phyloP scores from a whole-genome alignment of 1,140 invertebrate species.

The Polypedilum pembai region DNA sequence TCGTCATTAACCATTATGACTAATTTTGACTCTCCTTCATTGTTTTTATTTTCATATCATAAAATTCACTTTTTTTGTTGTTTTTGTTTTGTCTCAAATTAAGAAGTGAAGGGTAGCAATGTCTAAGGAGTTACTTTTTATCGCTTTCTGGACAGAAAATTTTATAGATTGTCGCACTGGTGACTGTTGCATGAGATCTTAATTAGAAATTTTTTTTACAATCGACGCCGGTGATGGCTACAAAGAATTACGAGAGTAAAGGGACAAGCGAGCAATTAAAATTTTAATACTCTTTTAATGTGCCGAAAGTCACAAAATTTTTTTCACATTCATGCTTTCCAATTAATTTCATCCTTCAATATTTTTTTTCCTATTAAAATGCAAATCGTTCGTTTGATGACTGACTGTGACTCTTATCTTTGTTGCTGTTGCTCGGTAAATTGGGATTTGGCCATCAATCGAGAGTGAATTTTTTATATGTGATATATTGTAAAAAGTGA shows the following conservation, averaged over 20 bases:
- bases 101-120: neutral
- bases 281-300: constrained; percentile 22
- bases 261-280: constrained; percentile 18
- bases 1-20: constrained; percentile 27
- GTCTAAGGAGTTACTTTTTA: neutral
- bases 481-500: neutral
- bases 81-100: constrained; percentile 2
- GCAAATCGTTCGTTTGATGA: constrained; percentile 25
- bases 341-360: constrained; percentile 7
- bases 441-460: constrained; percentile 11
- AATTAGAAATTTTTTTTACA: constrained; percentile 15
- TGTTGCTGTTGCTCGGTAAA: neutral
- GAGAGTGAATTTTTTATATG: neutral
- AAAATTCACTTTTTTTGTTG: constrained; percentile 20
- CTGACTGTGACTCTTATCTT: neutral
- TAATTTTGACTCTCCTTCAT: constrained; percentile 24
- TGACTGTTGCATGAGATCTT: constrained; percentile 22
- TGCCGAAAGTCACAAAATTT: constrained; percentile 15
- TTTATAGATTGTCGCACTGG: neutral
- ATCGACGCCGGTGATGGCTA: constrained; percentile 1
- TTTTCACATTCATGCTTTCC: neutral
- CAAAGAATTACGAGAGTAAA: too few species aligned
- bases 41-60: neutral
- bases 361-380: constrained; percentile 24
- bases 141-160: constrained; percentile 17